phyloP scores from a whole-genome alignment of 2,113 vertebrate genomes.

The Colinus virginianus region DNA sequence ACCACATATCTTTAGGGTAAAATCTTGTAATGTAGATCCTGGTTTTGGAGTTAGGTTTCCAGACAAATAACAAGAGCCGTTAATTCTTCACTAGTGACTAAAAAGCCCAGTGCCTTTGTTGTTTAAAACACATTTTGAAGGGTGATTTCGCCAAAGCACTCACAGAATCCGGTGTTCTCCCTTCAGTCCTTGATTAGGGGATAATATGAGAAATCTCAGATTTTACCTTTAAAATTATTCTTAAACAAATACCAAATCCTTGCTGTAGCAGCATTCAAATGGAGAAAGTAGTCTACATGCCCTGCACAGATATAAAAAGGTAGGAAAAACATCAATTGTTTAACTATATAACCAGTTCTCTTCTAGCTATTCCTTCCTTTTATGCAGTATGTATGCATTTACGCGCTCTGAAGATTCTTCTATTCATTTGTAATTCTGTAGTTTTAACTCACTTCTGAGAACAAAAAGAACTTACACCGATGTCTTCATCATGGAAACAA shows the following conservation, averaged over 20 bases:
- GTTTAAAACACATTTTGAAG: not conserved
- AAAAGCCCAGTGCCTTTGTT: not conserved
- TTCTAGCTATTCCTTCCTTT: not conserved
- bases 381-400: not conserved
- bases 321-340: not conserved
- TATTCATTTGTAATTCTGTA: not conserved
- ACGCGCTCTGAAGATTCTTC: not conserved
- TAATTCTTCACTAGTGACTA: not conserved
- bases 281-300: not conserved
- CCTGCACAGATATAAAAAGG: not conserved
- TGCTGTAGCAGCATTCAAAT: rapidly evolving
- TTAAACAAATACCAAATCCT: not conserved
- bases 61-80: not conserved
- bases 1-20: not conserved
- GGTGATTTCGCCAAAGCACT: not conserved
- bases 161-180: not conserved
- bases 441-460: not conserved
- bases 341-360: not conserved
- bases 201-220: not conserved
- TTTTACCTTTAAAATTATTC: not conserved
- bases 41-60: not conserved
- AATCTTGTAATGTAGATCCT: not conserved
- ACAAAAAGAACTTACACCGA: not conserved
- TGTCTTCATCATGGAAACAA: not conserved
- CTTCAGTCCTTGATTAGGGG: not conserved